A percentile compares a stretch with the other conserved stretches of the same genome.
These are phyloP conservation scores for Patiria pectinifera DNA, from an alignment of 53 echinoderm and acorn worm genomes.

Conservation along the genomic window DNA sequence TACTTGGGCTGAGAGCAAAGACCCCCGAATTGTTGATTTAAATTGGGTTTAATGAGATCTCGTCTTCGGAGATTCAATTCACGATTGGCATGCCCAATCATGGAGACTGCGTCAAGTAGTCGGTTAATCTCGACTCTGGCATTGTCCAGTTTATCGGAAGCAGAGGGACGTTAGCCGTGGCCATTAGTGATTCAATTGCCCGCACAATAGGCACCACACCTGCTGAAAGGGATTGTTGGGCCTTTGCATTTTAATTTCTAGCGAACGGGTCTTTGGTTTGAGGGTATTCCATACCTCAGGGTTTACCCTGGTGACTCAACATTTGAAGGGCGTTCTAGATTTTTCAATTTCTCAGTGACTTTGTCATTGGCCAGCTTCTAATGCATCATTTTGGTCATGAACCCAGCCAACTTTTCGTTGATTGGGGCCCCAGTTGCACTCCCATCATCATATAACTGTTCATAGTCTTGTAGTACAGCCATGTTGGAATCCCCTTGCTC, in stretches of 20 bases:
- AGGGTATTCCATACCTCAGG: background rate
- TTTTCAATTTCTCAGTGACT: background rate
- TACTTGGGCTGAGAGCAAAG: too few species aligned
- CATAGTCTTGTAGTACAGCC: background rate
- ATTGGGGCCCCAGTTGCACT: conserved; percentile 1
- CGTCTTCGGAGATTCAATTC: background rate
- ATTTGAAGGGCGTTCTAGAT: too few species aligned
- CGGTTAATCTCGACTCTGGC: too few species aligned
- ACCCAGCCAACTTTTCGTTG: background rate
- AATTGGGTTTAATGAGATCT: too few species aligned
- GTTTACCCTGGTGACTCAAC: too few species aligned
- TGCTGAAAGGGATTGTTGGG: background rate
- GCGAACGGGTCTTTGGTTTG: conserved; percentile 19
- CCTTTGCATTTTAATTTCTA: too few species aligned
- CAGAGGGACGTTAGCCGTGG: too few species aligned
- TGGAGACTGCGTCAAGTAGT: too few species aligned
- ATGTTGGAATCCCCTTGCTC: background rate
- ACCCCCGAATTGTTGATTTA: too few species aligned
- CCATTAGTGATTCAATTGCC: background rate
- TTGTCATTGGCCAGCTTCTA: conserved; percentile 15
- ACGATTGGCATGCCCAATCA: too few species aligned
- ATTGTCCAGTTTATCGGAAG: too few species aligned
- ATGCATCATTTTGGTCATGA: background rate
- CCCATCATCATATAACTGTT: background rate
- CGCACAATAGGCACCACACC: background rate